Conservation (phyloP, 2,113 vertebrate genomes). For the Platycercus adscitus region DNA sequence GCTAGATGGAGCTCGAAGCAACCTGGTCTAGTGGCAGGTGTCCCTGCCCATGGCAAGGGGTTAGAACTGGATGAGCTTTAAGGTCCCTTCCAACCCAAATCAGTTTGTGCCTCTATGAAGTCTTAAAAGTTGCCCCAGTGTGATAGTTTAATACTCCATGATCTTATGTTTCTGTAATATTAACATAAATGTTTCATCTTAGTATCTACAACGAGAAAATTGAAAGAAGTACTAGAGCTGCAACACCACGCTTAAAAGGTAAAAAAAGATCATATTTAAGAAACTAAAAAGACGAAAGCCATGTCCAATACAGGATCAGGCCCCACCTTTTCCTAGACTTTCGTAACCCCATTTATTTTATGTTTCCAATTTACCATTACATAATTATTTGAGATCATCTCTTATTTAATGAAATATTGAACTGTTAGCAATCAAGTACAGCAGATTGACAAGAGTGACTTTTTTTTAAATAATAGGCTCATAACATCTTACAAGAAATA, state of each 20-base stretch:
- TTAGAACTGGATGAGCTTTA: too few relatives aligned
- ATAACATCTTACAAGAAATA: background rate
- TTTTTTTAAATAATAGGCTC: background rate
- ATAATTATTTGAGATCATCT: background rate
- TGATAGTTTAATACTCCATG: background rate
- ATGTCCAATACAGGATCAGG: background rate
- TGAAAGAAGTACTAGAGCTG: background rate
- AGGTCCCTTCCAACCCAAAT: too few relatives aligned
- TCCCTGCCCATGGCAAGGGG: too few relatives aligned
- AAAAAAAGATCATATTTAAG: background rate
- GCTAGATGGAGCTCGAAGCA: too few relatives aligned
- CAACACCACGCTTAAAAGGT: background rate
- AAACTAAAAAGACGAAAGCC: background rate
- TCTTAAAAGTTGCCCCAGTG: background rate
- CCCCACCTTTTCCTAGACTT: background rate
- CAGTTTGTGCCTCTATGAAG: background rate
- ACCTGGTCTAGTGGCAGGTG: too few relatives aligned
- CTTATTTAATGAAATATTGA: background rate
- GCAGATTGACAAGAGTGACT: background rate
- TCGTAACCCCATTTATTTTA: background rate
- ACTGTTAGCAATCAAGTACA: background rate
- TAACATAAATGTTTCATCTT: background rate
- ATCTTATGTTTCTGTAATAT: background rate
- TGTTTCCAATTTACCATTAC: background rate
- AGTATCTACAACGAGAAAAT: background rate